Evolutionary conservation across 2,113 vertebrate genomes (phyloP).

Genomic region (Sinocyclocheilus rhinocerous): DNA sequence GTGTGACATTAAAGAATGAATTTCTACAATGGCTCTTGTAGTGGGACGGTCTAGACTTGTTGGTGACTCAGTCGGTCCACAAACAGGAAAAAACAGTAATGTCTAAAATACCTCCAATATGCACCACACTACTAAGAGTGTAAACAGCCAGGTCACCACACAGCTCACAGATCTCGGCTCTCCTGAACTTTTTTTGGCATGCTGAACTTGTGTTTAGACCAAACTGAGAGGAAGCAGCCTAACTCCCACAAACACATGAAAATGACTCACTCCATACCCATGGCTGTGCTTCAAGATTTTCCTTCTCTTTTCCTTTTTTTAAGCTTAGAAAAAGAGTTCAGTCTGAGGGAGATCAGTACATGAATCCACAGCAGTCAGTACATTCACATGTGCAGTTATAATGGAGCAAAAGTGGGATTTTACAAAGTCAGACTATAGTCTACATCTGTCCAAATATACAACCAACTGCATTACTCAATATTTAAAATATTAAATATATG

Average conservation of each 20-base stretch:
- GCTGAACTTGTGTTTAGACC: constrained; percentile 49
- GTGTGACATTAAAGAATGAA: not conserved
- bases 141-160: constrained; percentile 31
- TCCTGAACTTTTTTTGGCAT: constrained; percentile 6
- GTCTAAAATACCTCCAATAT: constrained; percentile 44
- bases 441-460: not conserved
- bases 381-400: not conserved
- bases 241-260: constrained; percentile 49
- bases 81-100: constrained; percentile 45
- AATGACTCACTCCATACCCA: constrained; percentile 38
- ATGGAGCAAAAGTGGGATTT: not conserved
- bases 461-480: not conserved
- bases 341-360: not conserved
- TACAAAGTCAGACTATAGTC: not conserved
- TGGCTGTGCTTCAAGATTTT: constrained; percentile 38
- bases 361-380: not conserved
- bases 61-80: constrained; percentile 9
- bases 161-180: constrained; percentile 26
- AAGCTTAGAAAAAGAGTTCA: not conserved
- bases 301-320: not conserved
- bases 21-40: not conserved
- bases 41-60: constrained; percentile 8
- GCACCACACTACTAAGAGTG: not conserved
- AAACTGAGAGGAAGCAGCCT: constrained; percentile 43
- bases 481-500: not conserved